Percentiles rank a stretch among this genome's conserved stretches.
Conservation (phyloP, 2,113 vertebrate genomes). For the Anhinga anhinga region DNA sequence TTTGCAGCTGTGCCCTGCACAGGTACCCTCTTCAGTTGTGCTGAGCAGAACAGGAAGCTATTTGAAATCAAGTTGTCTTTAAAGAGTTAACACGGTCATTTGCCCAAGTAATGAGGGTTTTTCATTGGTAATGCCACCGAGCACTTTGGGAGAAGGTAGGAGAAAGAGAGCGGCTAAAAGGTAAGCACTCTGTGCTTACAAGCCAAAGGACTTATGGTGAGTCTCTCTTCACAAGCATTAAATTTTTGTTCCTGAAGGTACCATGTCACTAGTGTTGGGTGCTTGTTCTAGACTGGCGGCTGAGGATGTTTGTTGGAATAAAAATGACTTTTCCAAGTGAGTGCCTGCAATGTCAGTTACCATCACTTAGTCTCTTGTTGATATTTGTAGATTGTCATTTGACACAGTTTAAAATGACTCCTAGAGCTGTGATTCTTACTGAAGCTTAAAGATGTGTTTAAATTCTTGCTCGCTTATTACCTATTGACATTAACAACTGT, state of each 20-base stretch:
- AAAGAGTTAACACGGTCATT: not conserved
- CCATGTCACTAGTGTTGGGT: rapidly evolving
- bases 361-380: not conserved
- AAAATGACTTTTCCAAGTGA: not conserved
- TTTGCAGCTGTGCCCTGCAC: not conserved
- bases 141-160: not conserved
- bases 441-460: not conserved
- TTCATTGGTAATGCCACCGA: not conserved
- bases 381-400: not conserved
- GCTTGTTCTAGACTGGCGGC: not conserved
- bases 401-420: not conserved
- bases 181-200: not conserved
- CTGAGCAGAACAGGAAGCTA: not conserved
- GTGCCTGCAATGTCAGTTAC: not conserved
- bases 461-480: not conserved
- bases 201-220: not conserved
- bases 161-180: not conserved
- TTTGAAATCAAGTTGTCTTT: not conserved
- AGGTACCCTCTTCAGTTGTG: not conserved
- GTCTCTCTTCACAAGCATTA: not conserved
- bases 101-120: not conserved
- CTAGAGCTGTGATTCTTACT: not conserved
- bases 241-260: not conserved
- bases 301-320: not conserved
- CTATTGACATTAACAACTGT: not conserved